A percentile compares a stretch with the other conserved stretches of the same genome.
These are phyloP conservation scores for human (Homo sapiens) DNA, from an alignment of 2,113 vertebrate genomes.

Conservation along the genomic window GRCh38 chr13:78956501-78957000, in stretches of 20 bases:
- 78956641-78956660: not conserved
- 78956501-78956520: not conserved
- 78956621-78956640: conserved; percentile 62
- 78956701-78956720: conserved; percentile 54
- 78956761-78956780: conserved; percentile 47
- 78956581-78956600: not conserved
- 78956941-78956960: conserved; percentile 6
- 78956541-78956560: not conserved
- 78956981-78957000: conserved; percentile 42
- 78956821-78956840: not conserved
- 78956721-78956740: not conserved
- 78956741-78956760: not conserved
- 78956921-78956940: conserved; percentile 41
- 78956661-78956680: conserved; percentile 49
- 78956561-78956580: conserved; percentile 11
- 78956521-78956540: not conserved
- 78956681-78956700: conserved; percentile 46
- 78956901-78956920: conserved; percentile 66
- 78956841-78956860: conserved; percentile 59
- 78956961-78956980: conserved; percentile 46
- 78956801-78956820: conserved; percentile 74
- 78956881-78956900: conserved; percentile 75
- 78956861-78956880: conserved; percentile 79
- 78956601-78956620: conserved; percentile 18
- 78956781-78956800: conserved; percentile 56